Base-by-base conservation (phyloP, 2,113 vertebrate species). In the Alaudala cheleensis region DNA sequence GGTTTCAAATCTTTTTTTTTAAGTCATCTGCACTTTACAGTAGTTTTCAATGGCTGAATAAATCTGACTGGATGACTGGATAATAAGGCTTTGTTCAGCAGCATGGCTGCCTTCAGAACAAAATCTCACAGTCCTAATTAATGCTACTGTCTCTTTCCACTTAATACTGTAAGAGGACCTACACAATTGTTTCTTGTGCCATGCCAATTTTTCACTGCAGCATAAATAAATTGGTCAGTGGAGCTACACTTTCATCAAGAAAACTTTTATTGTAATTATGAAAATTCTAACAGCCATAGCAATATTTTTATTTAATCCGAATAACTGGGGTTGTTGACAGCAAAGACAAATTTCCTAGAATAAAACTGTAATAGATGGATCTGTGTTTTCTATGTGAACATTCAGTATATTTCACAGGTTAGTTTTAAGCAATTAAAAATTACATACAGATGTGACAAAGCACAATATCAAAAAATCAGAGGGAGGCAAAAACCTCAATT, bases 41-140 rank as follows among this genome's bases (percentile, higher is more conserved):
- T 40, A 57, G 80, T 53, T 87, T 86, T 71, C 58, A 86, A 54
- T 29, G 21, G 51, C 39, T 92, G 70, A 93, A 88, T 73, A 83
- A 77, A 77, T 45, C 84, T 40, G n/a, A 51, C 40, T 77, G 73
- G 50, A 6, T 60, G 71, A 93, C 40, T 61, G 61, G 50, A 77
- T 88, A 92, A 88, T 51, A 57, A 78, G 44, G 69, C 91, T 91
- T 94, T 95, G 77, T 89, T 89, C 81, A 89, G 83, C 53, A 96
- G 53, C 64, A 31, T 6, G 60, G 76, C 1, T 81, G 60, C 58
- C 64, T 89, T 65, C 74, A 58, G 47, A 12, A 69, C 44, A 61
- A 84, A 84, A 77, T 80, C 85, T 85, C 81, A 62, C 26, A 87
- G 74, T 49, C 67, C 67, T 85, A 92, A 91, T 87, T 85, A 85